Conservation (phyloP, 2,113 vertebrate genomes). For the Mionectes macconnelli region DNA sequence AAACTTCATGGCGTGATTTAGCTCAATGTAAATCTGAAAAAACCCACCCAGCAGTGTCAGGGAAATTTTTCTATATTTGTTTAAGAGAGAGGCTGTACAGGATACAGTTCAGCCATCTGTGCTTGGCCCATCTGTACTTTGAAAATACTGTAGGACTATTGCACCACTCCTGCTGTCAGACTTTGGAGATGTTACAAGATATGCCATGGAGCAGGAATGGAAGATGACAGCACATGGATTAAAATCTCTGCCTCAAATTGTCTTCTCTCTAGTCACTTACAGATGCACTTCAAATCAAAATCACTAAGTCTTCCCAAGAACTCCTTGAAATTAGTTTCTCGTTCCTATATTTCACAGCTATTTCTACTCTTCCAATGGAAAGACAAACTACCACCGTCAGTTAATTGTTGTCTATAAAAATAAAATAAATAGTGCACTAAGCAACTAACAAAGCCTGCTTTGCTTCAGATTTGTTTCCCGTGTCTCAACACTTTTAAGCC, state of each 20-base stretch:
- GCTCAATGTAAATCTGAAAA: background rate
- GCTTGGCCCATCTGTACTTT: background rate
- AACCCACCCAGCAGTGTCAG: background rate
- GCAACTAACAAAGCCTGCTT: background rate
- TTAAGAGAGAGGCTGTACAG: background rate
- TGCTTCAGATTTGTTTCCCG: background rate
- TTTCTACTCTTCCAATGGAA: background rate
- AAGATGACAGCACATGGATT: background rate
- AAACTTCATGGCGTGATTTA: background rate
- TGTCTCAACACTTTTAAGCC: background rate
- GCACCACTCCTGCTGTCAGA: background rate
- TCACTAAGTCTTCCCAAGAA: background rate
- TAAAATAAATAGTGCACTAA: background rate
- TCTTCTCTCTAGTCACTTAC: background rate
- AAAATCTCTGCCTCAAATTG: background rate
- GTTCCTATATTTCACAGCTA: no score
- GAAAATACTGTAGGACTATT: background rate
- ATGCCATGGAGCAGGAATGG: background rate
- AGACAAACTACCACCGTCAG: background rate
- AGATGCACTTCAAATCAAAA: background rate
- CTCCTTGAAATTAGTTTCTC: background rate
- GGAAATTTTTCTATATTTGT: conserved; percentile 1
- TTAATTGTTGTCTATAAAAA: background rate
- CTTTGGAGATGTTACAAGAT: background rate
- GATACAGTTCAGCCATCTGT: conserved; percentile 10